These are phyloP conservation scores for Chrysomallon squamiferum DNA, from an alignment of 1,140 invertebrate species.

Conservation along the genomic window DNA sequence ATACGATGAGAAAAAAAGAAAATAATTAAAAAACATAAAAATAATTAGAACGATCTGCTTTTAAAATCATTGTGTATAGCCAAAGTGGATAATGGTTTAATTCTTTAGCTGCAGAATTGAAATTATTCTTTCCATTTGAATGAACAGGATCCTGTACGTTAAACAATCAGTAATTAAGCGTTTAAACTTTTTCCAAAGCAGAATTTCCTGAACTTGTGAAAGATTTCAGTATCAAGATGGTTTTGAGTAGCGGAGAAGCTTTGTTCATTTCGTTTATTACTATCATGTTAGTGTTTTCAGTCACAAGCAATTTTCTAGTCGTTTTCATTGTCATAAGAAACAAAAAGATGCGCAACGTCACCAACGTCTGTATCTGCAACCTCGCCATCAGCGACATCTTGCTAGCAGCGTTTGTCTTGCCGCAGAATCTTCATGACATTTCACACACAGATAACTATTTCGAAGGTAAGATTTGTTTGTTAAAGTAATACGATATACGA, in stretches of 20 bases:
- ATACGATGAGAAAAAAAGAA: no score
- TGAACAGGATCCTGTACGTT: no score
- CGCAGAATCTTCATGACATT: constrained; percentile 59
- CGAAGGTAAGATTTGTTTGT: constrained; percentile 40
- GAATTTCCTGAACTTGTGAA: no score
- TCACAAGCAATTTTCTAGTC: constrained; percentile 81
- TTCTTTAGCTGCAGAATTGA: no score
- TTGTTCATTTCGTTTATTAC: constrained; percentile 43
- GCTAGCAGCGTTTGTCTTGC: constrained; percentile 85
- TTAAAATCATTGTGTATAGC: no score
- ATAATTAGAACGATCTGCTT: no score
- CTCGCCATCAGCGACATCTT: constrained; percentile 76
- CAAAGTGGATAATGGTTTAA: no score
- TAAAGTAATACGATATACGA: no score
- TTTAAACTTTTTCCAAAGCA: no score
- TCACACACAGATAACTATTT: constrained; percentile 34
- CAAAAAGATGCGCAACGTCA: constrained; percentile 83
- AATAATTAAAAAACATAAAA: no score
- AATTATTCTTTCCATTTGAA: no score
- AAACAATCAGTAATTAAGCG: no score
- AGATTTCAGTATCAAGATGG: constrained; percentile 10
- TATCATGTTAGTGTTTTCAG: constrained; percentile 77
- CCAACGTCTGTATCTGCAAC: constrained; percentile 85
- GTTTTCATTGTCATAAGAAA: constrained; percentile 80
- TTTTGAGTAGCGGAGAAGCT: constrained; percentile 5